A percentile compares a stretch with the other conserved stretches of the same genome.
Conservation (phyloP, 1,140 invertebrate species). For the Helicoverpa zea region DNA sequence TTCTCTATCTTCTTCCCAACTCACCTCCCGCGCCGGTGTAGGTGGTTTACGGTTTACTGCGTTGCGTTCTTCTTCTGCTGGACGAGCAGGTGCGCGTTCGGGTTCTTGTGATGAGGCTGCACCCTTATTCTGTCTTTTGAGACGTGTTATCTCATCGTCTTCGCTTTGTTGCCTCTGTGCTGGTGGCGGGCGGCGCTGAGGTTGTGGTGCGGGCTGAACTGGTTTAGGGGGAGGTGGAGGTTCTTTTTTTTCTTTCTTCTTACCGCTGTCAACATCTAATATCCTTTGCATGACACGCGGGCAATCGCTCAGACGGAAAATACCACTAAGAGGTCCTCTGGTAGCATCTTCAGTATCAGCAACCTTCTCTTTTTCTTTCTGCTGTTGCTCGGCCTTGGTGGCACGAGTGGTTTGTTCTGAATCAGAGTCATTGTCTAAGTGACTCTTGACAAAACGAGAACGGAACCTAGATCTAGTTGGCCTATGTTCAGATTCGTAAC, state of each 20-base stretch:
- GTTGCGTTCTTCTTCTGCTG: slow-evolving; percentile 87
- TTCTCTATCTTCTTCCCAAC: slow-evolving; percentile 87
- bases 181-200: slow-evolving; percentile 79
- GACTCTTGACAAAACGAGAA: slow-evolving; percentile 90
- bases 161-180: slow-evolving; percentile 93
- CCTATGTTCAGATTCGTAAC: slow-evolving; percentile 89
- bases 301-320: slow-evolving; percentile 95
- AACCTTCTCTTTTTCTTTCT: slow-evolving; percentile 92
- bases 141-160: slow-evolving; percentile 96
- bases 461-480: slow-evolving; percentile 89
- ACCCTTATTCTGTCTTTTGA: slow-evolving; percentile 96
- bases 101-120: slow-evolving; percentile 87
- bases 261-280: slow-evolving; percentile 92
- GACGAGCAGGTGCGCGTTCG: slow-evolving; percentile 70
- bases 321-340: slow-evolving; percentile 95
- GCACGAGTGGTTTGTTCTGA: slow-evolving; percentile 87
- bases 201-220: slow-evolving; percentile 85
- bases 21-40: slow-evolving; percentile 90
- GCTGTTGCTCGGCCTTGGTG: slow-evolving; percentile 88
- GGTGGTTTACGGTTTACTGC: slow-evolving; percentile 87
- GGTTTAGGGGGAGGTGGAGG: slow-evolving; percentile 86
- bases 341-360: slow-evolving; percentile 96
- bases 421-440: slow-evolving; percentile 91
- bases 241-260: slow-evolving; percentile 91
- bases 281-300: slow-evolving; percentile 95